Evolutionary conservation across 2,797 vertebrate genomes (phyloP).

Genomic region (Poecilia velifera): DNA sequence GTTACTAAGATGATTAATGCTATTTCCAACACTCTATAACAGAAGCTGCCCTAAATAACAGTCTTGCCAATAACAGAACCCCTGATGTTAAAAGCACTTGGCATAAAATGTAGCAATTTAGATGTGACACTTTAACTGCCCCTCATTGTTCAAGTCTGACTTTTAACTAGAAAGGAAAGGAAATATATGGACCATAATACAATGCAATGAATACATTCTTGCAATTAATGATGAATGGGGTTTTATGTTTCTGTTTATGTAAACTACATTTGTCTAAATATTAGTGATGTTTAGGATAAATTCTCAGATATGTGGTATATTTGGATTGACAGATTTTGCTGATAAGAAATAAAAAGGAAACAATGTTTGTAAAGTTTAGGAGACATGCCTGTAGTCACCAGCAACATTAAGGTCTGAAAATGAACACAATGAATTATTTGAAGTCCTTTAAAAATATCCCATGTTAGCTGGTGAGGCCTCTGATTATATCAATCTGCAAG

Average conservation of each 20-base stretch:
- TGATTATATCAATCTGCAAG: not conserved
- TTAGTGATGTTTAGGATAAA: constrained; percentile 38
- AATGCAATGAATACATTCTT: constrained; percentile 13
- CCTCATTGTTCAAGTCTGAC: constrained; percentile 14
- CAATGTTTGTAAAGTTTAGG: not conserved
- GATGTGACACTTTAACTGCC: constrained; percentile 17
- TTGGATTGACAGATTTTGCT: not conserved
- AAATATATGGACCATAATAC: constrained; percentile 9
- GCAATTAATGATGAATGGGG: constrained; percentile 25
- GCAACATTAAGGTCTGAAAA: not conserved
- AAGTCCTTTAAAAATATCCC: not conserved
- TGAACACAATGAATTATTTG: not conserved
- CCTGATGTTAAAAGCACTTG: constrained; percentile 1
- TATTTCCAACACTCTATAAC: not conserved
- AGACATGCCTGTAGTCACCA: not conserved
- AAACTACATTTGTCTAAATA: constrained; percentile 48
- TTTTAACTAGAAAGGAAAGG: constrained; percentile 21
- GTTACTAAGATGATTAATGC: not conserved
- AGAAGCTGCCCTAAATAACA: constrained; percentile 2
- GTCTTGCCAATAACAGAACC: not conserved
- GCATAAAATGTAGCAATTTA: not conserved
- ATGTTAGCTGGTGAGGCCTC: not conserved
- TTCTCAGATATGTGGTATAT: constrained; percentile 18
- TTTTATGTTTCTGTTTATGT: constrained; percentile 40
- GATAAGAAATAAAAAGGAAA: not conserved